Base-by-base conservation (phyloP, 2,888 invertebrate species). In the Physocephala rufipes region DNA sequence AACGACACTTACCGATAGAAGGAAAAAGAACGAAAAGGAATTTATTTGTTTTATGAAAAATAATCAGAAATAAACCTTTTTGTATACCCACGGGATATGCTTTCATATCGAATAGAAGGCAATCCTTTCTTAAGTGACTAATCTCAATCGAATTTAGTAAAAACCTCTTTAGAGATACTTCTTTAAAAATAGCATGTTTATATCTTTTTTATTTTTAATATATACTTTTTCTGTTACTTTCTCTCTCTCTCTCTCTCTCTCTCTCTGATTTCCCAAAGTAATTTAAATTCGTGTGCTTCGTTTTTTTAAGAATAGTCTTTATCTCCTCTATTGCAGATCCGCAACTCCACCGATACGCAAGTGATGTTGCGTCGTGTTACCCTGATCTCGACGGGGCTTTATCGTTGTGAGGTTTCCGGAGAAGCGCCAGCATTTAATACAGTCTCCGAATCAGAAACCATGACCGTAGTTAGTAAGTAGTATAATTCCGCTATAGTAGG, bases 371-470 rank as follows among this genome's bases (percentile, higher is more conserved):
- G 89, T 69, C 90, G 91, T 16, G 91, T 93, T 63, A 90, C 90
- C 72, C 86, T 92, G 78, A 89, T 90, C 82, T 91, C 92, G 58
- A 90, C 91, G 12, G 93, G 93, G 43, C 87, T 91, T 65, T 93
- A 93, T 86, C 89, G 92, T 75, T 93, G 93, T 83, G 93, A 93
- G 84, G 92, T 93, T 72, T 93, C 92, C 19, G 93, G 91, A 16
- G 93, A 93, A 83, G 89, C 92, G 71, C 93, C 93, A 16, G 90
- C 92, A 73, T 93, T 93, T 86, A 91, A 91, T 77, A 93, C 93
- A 15, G 92, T 92, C 68, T 90, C 90, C 47, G 91, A 91, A 82
- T 91, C 91, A 81, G 89, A 90, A 55, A 91, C 91, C 81, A 92
- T 93, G 92, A 87, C 89, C 75, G 91, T 93, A 78, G 91, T 93